These are phyloP conservation scores for Bombus huntii DNA, from an alignment of 1,140 invertebrate species.

Conservation along the genomic window DNA sequence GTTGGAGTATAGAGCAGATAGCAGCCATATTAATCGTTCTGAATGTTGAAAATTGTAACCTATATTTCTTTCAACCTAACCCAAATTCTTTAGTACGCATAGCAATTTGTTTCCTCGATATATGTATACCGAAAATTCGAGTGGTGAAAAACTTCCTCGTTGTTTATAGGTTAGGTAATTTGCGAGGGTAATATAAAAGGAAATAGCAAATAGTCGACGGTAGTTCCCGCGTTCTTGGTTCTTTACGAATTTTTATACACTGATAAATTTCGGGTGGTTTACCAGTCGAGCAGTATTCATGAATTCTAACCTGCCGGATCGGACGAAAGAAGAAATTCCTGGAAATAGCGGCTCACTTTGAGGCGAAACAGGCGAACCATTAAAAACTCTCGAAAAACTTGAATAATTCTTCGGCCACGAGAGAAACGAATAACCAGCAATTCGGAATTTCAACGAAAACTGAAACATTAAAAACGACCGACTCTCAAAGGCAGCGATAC, in stretches of 20 bases:
- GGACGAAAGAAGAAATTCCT: neutral
- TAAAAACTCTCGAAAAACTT: slow-evolving; percentile 25
- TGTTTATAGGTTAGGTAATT: neutral
- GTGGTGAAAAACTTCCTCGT: neutral
- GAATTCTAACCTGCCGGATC: neutral
- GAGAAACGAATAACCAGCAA: slow-evolving; percentile 1
- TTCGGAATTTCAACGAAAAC: slow-evolving; percentile 8
- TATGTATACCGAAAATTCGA: neutral
- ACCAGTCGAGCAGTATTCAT: neutral
- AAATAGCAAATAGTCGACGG: neutral
- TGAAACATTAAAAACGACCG: slow-evolving; percentile 9
- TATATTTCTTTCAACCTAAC: neutral
- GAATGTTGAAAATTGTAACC: neutral
- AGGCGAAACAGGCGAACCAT: slow-evolving; percentile 21
- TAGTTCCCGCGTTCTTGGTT: too few species aligned
- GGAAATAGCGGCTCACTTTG: slow-evolving; percentile 1
- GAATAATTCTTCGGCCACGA: slow-evolving; percentile 12
- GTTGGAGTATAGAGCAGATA: neutral
- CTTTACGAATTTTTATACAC: neutral
- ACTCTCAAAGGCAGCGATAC: slow-evolving; percentile 8
- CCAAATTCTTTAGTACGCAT: too few species aligned
- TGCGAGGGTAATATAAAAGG: neutral
- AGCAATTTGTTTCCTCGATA: too few species aligned
- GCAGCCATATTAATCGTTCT: too few species aligned
- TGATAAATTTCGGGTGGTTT: slow-evolving; percentile 4